These are phyloP conservation scores for Stictonetta naevosa DNA, from an alignment of 2,113 vertebrate genomes.

Conservation along the genomic window DNA sequence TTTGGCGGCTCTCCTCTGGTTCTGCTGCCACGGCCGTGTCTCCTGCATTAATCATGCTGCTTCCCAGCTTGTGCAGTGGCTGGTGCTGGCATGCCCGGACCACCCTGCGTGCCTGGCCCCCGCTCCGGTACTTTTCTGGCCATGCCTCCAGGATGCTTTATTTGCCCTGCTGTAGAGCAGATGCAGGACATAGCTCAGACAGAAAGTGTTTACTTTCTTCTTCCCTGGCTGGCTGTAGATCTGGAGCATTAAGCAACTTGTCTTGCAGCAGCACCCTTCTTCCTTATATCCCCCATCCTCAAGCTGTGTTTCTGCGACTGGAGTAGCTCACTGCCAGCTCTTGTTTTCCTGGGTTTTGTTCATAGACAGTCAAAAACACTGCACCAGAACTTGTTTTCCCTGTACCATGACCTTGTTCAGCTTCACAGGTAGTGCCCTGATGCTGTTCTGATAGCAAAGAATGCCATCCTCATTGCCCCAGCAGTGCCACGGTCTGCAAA, in stretches of 20 bases:
- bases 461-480: not conserved
- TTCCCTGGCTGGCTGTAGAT: not conserved
- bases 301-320: not conserved
- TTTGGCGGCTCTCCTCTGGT: not conserved
- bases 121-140: not conserved
- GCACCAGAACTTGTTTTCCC: not conserved
- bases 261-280: rapidly evolving
- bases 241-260: not conserved
- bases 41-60: not conserved
- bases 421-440: not conserved
- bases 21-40: not conserved
- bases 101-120: not conserved
- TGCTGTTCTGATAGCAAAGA: not conserved
- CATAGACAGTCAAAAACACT: not conserved
- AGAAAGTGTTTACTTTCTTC: not conserved
- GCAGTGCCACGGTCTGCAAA: not conserved
- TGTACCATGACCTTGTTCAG: not conserved
- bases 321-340: not conserved
- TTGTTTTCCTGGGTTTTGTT: not conserved
- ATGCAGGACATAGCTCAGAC: not conserved
- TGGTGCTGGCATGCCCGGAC: not conserved
- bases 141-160: not conserved
- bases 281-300: not conserved
- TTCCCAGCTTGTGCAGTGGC: not conserved
- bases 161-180: not conserved